Evolutionary conservation across 2,888 invertebrate species (phyloP).

Genomic region (Torymus aiolomorphi): DNA sequence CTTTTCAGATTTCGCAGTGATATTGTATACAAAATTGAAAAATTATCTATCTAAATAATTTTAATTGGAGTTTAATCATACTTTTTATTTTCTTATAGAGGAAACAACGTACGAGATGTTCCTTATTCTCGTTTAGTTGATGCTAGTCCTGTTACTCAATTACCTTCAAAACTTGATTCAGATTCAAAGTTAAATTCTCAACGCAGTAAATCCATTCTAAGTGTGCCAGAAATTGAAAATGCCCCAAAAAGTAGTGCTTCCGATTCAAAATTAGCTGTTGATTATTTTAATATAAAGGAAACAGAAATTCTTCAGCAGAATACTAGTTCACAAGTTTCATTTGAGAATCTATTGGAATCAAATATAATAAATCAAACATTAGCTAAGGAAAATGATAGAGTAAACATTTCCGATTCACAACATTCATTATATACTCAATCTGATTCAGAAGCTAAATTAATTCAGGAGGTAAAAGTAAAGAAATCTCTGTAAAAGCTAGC

Average conservation of each 20-base stretch:
- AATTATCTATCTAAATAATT: no score
- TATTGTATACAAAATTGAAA: no score
- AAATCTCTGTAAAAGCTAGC: no score
- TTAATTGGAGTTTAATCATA: neutral
- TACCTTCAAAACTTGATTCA: slow-evolving; percentile 82
- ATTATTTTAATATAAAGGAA: slow-evolving; percentile 79
- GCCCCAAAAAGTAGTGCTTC: slow-evolving; percentile 89
- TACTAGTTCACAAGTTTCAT: slow-evolving; percentile 69
- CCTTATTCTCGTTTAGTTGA: slow-evolving; percentile 89
- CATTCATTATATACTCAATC: slow-evolving; percentile 81
- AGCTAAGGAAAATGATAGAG: slow-evolving; percentile 75
- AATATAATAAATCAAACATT: slow-evolving; percentile 74
- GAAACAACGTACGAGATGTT: slow-evolving; percentile 80
- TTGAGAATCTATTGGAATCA: slow-evolving; percentile 66
- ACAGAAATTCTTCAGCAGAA: slow-evolving; percentile 68
- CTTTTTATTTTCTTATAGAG: slow-evolving; percentile 59
- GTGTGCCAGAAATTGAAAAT: slow-evolving; percentile 76
- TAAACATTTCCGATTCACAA: slow-evolving; percentile 82
- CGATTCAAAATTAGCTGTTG: slow-evolving; percentile 89
- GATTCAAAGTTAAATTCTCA: slow-evolving; percentile 83
- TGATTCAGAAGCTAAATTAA: slow-evolving; percentile 79
- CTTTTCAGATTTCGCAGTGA: no score
- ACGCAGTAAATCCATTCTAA: slow-evolving; percentile 75
- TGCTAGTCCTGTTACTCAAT: slow-evolving; percentile 77
- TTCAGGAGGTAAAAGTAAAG: slow-evolving; percentile 76